Evolutionary conservation across 2,797 vertebrate genomes (phyloP).

Genomic region (Nyctibius grandis): DNA sequence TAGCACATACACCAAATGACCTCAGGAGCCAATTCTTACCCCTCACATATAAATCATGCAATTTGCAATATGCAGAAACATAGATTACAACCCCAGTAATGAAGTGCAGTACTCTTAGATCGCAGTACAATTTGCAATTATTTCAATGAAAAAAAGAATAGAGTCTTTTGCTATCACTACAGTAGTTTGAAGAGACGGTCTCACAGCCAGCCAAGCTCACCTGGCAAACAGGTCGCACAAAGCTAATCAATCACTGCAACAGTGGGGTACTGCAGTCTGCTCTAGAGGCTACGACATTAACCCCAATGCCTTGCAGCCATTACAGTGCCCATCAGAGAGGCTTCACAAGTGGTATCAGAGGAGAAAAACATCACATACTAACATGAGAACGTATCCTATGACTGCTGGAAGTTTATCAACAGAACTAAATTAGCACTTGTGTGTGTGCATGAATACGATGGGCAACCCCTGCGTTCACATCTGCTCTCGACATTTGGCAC

Average conservation of each 20-base stretch:
- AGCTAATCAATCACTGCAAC: background rate
- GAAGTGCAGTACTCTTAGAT: background rate
- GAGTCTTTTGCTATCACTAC: background rate
- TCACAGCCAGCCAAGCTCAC: background rate
- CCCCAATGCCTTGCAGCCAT: background rate
- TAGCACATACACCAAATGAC: rapidly evolving
- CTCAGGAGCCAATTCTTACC: background rate
- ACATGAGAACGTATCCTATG: background rate
- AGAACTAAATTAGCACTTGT: background rate
- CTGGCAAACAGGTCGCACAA: rapidly evolving
- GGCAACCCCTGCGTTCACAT: rapidly evolving
- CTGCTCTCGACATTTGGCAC: background rate
- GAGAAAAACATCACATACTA: background rate
- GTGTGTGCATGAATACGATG: rapidly evolving
- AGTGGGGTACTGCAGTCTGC: background rate
- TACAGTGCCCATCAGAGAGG: background rate
- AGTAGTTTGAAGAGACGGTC: background rate
- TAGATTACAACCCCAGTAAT: background rate
- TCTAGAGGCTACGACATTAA: background rate
- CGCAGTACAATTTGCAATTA: background rate
- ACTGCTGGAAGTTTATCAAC: background rate
- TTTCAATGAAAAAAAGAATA: background rate
- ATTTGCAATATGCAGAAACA: background rate
- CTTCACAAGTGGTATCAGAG: background rate
- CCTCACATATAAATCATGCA: background rate